phyloP scores from a whole-genome alignment of 2,797 vertebrate genomes.

The Macropodus opercularis region DNA sequence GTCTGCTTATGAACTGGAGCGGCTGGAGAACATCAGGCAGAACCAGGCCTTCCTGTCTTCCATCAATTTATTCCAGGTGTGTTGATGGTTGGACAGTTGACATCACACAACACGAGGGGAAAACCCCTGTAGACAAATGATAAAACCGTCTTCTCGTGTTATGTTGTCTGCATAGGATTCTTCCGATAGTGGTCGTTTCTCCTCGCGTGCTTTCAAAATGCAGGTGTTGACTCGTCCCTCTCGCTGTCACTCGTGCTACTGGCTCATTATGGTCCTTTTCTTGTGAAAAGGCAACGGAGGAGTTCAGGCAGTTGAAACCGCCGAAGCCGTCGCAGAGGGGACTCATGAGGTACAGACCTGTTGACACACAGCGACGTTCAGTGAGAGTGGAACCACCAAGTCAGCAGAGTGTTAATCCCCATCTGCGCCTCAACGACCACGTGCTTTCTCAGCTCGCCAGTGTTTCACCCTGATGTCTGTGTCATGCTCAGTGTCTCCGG shows the following conservation, averaged over 20 bases:
- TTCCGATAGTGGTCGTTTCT: too few relatives aligned
- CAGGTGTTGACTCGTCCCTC: too few relatives aligned
- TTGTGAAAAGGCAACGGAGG: conserved; percentile 65
- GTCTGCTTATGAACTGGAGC: conserved; percentile 88
- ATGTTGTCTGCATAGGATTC: too few relatives aligned
- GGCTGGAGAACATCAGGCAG: conserved; percentile 89
- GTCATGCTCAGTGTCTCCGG: neutral
- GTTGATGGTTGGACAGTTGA: neutral
- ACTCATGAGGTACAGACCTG: conserved; percentile 61
- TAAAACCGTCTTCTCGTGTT: too few relatives aligned
- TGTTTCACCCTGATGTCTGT: neutral
- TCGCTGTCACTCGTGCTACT: neutral
- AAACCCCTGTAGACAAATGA: too few relatives aligned
- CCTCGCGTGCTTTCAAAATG: too few relatives aligned
- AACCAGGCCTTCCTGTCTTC: conserved; percentile 89
- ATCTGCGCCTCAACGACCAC: neutral
- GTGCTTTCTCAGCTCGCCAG: neutral
- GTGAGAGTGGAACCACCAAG: too few relatives aligned
- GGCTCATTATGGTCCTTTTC: neutral
- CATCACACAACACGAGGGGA: too few relatives aligned
- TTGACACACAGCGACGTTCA: too few relatives aligned
- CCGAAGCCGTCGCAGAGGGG: conserved; percentile 60
- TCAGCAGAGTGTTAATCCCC: too few relatives aligned
- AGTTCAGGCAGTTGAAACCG: conserved; percentile 54
- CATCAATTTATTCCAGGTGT: conserved; percentile 87